Percentiles rank a stretch among this genome's conserved stretches.
These are phyloP conservation scores for Chromobotia macracanthus DNA, from an alignment of 2,797 vertebrate species.

Conservation along the genomic window DNA sequence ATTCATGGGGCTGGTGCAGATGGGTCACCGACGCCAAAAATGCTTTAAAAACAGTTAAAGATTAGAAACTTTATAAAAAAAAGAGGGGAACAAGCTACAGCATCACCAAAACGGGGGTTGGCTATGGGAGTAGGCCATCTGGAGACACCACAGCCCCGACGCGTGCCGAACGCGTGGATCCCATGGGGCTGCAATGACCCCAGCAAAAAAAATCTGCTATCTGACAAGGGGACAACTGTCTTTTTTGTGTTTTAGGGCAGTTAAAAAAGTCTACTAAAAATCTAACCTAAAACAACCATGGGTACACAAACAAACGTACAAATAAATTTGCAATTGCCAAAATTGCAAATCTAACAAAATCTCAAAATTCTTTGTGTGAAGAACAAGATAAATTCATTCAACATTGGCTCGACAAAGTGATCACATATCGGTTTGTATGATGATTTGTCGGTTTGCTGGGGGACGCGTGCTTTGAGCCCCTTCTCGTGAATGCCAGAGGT, in stretches of 20 bases:
- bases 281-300: neutral
- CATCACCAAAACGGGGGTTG: slow-evolving; percentile 48
- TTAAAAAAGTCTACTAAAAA: neutral
- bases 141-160: slow-evolving; percentile 71
- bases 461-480: neutral
- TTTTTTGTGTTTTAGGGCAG: neutral
- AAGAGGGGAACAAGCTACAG: slow-evolving; percentile 18
- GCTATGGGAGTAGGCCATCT: slow-evolving; percentile 76
- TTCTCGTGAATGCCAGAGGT: slow-evolving; percentile 12
- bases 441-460: slow-evolving; percentile 7
- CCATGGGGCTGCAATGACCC: slow-evolving; percentile 67
- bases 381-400: neutral
- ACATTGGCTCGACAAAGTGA: neutral
- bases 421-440: neutral
- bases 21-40: slow-evolving; percentile 73
- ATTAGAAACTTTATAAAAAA: slow-evolving; percentile 38
- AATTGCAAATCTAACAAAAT: neutral
- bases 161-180: slow-evolving; percentile 83
- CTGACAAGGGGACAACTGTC: neutral
- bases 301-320: neutral
- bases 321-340: too few species aligned
- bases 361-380: neutral
- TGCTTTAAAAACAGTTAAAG: slow-evolving; percentile 59
- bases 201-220: slow-evolving; percentile 49
- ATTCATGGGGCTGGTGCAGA: slow-evolving; percentile 65